phyloP scores from a whole-genome alignment of 2,113 vertebrate genomes.

The Eulemur macaco region DNA sequence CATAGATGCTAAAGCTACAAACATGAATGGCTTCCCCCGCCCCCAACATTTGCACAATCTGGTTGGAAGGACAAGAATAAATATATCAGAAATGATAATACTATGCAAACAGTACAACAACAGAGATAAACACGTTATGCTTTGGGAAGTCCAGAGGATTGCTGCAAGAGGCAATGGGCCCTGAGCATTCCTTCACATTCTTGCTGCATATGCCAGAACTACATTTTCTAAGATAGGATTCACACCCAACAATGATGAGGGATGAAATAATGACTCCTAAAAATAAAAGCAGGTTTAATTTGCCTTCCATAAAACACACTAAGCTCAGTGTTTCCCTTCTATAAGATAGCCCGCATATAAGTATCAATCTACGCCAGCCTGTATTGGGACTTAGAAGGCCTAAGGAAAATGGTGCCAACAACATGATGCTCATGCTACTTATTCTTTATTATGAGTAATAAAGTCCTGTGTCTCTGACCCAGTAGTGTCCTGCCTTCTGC shows the following conservation, averaged over 20 bases:
- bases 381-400: too few species aligned
- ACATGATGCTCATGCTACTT: neutral
- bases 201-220: neutral
- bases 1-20: neutral
- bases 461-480: neutral
- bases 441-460: neutral
- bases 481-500: neutral
- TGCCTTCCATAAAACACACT: neutral
- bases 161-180: rapidly evolving
- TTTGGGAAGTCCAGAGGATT: neutral
- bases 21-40: too few species aligned
- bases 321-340: neutral
- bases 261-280: neutral
- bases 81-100: neutral
- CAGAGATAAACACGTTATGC: neutral
- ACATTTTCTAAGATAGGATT: rapidly evolving
- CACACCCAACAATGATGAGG: neutral
- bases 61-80: neutral
- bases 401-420: too few species aligned
- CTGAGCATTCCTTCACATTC: neutral
- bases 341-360: neutral
- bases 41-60: neutral
- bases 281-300: neutral
- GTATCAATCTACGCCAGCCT: neutral
- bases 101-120: neutral